Conservation (phyloP, 1,140 invertebrate genomes). For the Temnothorax nylanderi region DNA sequence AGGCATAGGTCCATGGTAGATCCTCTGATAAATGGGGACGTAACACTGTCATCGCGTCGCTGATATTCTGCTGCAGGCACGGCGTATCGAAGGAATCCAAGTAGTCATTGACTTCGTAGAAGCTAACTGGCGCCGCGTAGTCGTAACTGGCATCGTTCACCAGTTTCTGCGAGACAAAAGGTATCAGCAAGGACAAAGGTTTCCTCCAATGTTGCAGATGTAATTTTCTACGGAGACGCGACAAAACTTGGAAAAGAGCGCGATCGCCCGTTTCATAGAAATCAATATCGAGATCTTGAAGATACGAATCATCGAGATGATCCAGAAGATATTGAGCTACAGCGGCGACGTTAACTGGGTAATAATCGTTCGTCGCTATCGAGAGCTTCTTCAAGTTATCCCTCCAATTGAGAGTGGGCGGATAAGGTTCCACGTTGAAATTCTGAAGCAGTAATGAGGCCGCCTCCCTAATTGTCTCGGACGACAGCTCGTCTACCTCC, state of each 20-base stretch:
- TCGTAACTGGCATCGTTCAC: neutral
- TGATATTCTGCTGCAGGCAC: conserved; percentile 25
- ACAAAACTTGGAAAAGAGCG: conserved; percentile 18
- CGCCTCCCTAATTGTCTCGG: conserved; percentile 20
- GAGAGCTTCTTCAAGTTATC: neutral
- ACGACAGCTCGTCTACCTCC: conserved; percentile 40
- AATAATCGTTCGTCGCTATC: conserved; percentile 12
- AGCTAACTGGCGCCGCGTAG: neutral
- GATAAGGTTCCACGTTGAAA: neutral
- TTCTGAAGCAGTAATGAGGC: conserved; percentile 41
- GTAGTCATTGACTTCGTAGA: neutral
- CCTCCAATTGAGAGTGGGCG: neutral
- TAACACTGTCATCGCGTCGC: conserved; percentile 26
- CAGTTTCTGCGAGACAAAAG: conserved; percentile 49
- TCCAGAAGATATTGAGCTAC: conserved; percentile 25
- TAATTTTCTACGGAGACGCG: neutral
- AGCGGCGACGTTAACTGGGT: neutral
- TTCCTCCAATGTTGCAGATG: neutral
- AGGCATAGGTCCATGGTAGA: conserved; percentile 53
- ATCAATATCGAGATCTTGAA: conserved; percentile 30
- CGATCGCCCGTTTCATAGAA: conserved; percentile 46
- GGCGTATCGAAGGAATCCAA: conserved; percentile 42
- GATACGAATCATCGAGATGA: conserved; percentile 4
- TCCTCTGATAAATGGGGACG: conserved; percentile 4
- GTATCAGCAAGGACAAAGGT: conserved; percentile 29